phyloP scores from a whole-genome alignment of 2,113 vertebrate species.

The Alethe diademata region DNA sequence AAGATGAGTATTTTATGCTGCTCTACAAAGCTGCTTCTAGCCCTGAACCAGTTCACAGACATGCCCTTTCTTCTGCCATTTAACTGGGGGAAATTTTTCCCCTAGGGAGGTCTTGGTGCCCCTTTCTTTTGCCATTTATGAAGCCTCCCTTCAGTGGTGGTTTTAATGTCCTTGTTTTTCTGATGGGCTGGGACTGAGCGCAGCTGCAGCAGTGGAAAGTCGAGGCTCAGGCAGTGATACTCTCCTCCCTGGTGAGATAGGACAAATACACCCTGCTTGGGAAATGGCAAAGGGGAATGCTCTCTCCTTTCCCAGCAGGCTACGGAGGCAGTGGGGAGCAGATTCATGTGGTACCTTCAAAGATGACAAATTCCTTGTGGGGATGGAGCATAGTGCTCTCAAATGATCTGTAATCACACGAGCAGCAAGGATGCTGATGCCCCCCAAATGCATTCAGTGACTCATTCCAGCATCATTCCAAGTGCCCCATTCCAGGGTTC shows the following conservation, averaged over 20 bases:
- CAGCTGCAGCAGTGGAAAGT: neutral
- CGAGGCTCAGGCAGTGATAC: neutral
- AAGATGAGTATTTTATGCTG: neutral
- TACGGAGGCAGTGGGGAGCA: accelerated
- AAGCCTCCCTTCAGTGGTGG: neutral
- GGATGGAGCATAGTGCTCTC: neutral
- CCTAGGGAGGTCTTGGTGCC: neutral
- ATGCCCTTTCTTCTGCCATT: neutral
- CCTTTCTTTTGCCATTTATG: neutral
- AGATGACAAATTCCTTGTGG: neutral
- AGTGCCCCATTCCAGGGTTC: neutral
- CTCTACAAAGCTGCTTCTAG: neutral
- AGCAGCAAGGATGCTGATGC: neutral
- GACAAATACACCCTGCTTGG: neutral
- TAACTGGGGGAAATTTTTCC: neutral
- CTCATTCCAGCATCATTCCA: neutral
- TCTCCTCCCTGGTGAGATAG: neutral
- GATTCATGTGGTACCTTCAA: neutral
- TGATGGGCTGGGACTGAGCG: neutral
- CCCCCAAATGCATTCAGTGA: neutral
- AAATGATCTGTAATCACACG: neutral
- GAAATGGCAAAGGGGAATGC: neutral
- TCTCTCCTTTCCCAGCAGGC: neutral
- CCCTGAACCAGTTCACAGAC: neutral
- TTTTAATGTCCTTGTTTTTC: neutral